Conservation (phyloP, 1,140 invertebrate genomes). For the Solen grandis region DNA sequence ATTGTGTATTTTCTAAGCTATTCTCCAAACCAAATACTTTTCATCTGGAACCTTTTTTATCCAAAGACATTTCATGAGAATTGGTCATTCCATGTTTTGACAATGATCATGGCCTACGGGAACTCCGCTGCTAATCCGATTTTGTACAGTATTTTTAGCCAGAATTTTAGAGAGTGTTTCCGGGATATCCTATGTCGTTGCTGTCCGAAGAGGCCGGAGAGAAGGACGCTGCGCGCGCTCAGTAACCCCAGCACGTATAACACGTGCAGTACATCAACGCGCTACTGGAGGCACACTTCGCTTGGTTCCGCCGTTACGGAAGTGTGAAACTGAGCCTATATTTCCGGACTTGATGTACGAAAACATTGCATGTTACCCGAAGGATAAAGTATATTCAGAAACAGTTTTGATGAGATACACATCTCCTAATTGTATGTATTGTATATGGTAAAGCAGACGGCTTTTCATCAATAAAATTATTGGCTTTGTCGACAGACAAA, state of each 20-base stretch:
- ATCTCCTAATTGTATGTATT: too few relatives aligned
- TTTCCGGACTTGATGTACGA: too few relatives aligned
- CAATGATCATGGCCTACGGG: constrained; percentile 79
- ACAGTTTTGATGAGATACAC: too few relatives aligned
- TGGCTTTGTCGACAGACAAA: too few relatives aligned
- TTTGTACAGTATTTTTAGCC: constrained; percentile 80
- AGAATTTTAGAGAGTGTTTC: constrained; percentile 76
- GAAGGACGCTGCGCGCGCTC: constrained; percentile 17
- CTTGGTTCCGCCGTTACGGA: constrained; percentile 42
- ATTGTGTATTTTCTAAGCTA: constrained; percentile 81
- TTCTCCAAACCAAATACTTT: constrained; percentile 79
- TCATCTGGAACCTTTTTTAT: constrained; percentile 79
- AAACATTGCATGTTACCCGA: too few relatives aligned
- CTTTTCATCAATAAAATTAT: too few relatives aligned
- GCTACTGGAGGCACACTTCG: constrained; percentile 37
- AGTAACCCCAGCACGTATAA: constrained; percentile 55
- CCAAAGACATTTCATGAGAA: constrained; percentile 72
- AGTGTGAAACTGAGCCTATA: too few relatives aligned
- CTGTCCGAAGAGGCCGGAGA: constrained; percentile 38
- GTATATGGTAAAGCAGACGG: too few relatives aligned
- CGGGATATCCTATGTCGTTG: constrained; percentile 37
- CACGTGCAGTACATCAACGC: constrained; percentile 35
- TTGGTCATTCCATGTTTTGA: constrained; percentile 79
- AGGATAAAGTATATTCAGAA: too few relatives aligned
- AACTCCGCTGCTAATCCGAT: constrained; percentile 81